Evolutionary conservation across 2,113 vertebrate species (phyloP), one percentile per base, ranked within the genome.

Genomic region (Sclerurus mexicanus): DNA sequence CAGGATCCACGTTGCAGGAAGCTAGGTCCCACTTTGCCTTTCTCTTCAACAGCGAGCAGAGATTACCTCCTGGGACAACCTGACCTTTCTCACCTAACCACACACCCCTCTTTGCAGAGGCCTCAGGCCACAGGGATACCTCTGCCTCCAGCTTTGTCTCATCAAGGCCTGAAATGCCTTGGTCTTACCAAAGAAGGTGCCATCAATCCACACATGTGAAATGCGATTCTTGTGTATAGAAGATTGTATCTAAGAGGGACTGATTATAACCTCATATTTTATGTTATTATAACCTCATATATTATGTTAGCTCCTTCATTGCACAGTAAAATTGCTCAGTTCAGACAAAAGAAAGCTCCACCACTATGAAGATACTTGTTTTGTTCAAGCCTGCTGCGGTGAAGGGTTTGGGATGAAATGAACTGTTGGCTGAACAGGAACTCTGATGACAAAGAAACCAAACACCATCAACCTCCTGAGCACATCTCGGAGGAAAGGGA

Each of bases 141-240:
- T 77, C 76, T 49, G 8, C 50, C n/a, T 83, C 35, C 46, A 28
- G 66, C 21, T 55, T 47, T 33, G 35, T 30, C 18, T 84, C 42
- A 52, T 78, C 44, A 44, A 79, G 39, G 28, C 19, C 53, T n/a
- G 42, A 76, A 79, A 76, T 20, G 24, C 49, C 33, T 39, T 47
- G 2, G 2, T 55, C 44, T 56, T 49, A 53, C 9, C 30, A 44
- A 79, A 72, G 77, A n/a, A 66, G 33, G 30, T 73, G 40, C 52
- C 56, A n/a, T 64, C 0, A 0, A 31, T 52, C 33, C 4, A 39
- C 8, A 14, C 12, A 22, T 0, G 1, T 19, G 15, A 72, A 87
- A n/a, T 58, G 6, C 37, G 53, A 31, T 18, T 78, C 58, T n/a
- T 44, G 12, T 14, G 44, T 12, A 22, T 23, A 0, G 6, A 42